phyloP scores from a whole-genome alignment of 2,113 vertebrate species.

The Platysternon megacephalum region DNA sequence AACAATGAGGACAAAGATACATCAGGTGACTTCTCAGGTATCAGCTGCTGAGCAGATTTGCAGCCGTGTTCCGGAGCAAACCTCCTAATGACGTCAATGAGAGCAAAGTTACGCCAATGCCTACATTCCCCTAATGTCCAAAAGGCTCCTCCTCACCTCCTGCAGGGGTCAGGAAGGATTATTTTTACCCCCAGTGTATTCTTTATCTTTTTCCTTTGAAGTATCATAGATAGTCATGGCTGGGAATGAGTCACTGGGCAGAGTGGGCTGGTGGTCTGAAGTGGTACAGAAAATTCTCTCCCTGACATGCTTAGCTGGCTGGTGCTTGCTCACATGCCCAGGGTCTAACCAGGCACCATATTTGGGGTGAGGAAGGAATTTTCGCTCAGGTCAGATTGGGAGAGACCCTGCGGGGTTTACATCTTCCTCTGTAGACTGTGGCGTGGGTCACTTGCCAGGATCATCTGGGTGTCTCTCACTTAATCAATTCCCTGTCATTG shows the following conservation, averaged over 20 bases:
- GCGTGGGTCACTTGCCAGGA: not conserved
- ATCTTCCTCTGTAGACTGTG: not conserved
- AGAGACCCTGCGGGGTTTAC: not conserved
- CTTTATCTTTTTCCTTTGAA: not conserved
- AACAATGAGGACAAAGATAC: not conserved
- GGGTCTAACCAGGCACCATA: not conserved
- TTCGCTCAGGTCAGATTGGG: not conserved
- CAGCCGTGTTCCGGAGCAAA: conserved; percentile 1
- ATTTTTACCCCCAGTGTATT: not conserved
- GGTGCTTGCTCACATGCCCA: not conserved
- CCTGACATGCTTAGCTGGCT: not conserved
- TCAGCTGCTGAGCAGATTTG: not conserved
- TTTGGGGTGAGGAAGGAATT: not conserved
- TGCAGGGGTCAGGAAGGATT: not conserved
- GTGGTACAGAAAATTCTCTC: not conserved
- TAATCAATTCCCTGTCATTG: not conserved
- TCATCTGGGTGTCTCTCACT: not conserved
- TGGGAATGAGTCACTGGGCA: not conserved
- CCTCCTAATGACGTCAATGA: not conserved
- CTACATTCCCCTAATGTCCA: not conserved
- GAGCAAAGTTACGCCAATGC: not conserved
- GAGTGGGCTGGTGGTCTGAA: not conserved
- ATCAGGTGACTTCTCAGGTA: conserved; percentile 10
- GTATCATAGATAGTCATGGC: too few species aligned
- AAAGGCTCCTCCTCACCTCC: not conserved